phyloP scores from a whole-genome alignment of 2,113 vertebrate genomes.

The Australoheros scitulus region DNA sequence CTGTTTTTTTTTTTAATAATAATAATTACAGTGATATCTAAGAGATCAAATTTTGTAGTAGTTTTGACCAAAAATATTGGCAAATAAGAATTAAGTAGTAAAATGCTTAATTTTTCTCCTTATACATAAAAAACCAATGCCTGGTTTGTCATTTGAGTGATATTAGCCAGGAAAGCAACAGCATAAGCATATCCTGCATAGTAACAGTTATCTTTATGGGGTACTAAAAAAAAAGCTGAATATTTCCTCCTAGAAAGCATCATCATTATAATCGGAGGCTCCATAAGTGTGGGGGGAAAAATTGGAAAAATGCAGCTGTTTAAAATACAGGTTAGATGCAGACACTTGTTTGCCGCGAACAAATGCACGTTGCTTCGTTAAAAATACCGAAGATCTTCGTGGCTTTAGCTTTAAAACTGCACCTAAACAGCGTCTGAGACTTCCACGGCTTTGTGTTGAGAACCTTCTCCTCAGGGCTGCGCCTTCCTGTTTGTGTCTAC shows the following conservation, averaged over 20 bases:
- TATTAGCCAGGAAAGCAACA: not conserved
- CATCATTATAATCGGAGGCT: not conserved
- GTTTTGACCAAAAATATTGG: not conserved
- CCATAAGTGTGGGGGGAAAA: not conserved
- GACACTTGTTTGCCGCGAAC: not conserved
- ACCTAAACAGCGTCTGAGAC: not conserved
- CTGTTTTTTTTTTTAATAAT: too few species aligned
- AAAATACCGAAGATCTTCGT: conserved; percentile 4
- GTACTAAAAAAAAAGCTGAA: not conserved
- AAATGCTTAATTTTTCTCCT: not conserved
- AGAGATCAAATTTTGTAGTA: not conserved
- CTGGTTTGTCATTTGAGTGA: not conserved
- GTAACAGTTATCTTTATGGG: not conserved
- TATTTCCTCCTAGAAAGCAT: not conserved
- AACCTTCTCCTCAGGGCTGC: conserved; percentile 36
- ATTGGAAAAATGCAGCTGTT: not conserved
- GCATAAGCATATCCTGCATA: not conserved
- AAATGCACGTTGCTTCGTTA: not conserved
- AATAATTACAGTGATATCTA: not conserved
- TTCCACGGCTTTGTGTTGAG: conserved; percentile 10
- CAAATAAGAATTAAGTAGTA: not conserved
- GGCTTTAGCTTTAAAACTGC: not conserved
- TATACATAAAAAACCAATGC: not conserved
- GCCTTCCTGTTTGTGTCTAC: conserved; percentile 64
- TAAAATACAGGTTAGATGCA: not conserved